Conservation (phyloP, 2,113 vertebrate species). For the Glareola pratincola region DNA sequence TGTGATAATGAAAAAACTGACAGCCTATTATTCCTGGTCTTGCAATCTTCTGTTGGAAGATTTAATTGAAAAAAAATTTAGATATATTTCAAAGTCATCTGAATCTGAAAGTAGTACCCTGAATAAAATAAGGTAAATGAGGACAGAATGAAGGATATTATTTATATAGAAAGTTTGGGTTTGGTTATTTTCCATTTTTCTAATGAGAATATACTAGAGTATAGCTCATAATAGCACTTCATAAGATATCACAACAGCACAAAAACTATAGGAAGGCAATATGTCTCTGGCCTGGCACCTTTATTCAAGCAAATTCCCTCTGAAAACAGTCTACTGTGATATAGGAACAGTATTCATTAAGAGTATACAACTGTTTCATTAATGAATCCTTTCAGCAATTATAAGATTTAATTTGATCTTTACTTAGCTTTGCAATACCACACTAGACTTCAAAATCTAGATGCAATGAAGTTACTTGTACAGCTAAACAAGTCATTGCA, state of each 20-base stretch:
- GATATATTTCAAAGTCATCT: neutral
- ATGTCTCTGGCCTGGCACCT: neutral
- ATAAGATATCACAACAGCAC: neutral
- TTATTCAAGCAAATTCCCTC: neutral
- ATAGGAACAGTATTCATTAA: neutral
- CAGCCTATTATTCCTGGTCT: neutral
- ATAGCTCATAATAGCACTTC: neutral
- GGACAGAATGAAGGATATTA: neutral
- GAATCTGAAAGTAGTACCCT: neutral
- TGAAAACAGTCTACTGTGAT: neutral
- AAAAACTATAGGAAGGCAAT: neutral
- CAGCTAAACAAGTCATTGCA: neutral
- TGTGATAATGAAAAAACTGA: neutral
- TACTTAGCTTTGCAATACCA: neutral
- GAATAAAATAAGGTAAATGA: neutral
- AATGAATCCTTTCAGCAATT: neutral
- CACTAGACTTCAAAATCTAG: neutral
- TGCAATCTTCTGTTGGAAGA: neutral
- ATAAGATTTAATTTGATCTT: neutral
- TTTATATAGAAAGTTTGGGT: neutral
- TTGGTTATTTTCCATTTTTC: neutral
- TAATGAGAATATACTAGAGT: neutral
- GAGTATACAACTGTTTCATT: neutral
- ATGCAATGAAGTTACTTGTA: neutral
- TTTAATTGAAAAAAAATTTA: neutral